A percentile compares a stretch with the other conserved stretches of the same genome.
Evolutionary conservation across 2,888 invertebrate species (phyloP).

Genomic region (Panopea generosa): DNA sequence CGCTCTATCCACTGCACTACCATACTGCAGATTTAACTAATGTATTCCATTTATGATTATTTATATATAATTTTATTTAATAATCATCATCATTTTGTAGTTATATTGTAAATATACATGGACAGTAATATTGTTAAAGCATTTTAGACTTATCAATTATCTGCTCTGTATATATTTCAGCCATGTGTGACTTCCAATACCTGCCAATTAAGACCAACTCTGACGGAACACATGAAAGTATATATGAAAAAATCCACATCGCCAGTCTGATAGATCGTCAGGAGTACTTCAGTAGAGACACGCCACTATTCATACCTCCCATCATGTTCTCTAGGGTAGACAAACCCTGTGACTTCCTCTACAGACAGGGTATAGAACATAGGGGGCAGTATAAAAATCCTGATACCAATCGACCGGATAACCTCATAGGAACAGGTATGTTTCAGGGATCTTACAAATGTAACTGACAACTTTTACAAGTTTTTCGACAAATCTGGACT

Average conservation of each 20-base stretch:
- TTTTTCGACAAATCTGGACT: not conserved
- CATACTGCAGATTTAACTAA: no score
- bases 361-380: constrained; percentile 74
- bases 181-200: constrained; percentile 96
- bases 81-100: no score
- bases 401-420: constrained; percentile 62
- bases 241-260: constrained; percentile 72
- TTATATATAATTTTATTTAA: no score
- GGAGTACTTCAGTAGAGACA: constrained; percentile 87
- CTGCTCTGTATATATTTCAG: constrained; percentile 88
- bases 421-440: constrained; percentile 79
- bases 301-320: constrained; percentile 91
- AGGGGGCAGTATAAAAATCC: constrained; percentile 63
- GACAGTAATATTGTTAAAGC: no score
- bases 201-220: constrained; percentile 88
- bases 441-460: no score
- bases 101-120: no score
- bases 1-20: no score
- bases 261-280: constrained; percentile 66
- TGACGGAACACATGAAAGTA: constrained; percentile 69
- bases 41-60: no score
- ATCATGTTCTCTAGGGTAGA: constrained; percentile 91
- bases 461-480: no score
- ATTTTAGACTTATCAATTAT: no score
- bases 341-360: constrained; percentile 85